Evolutionary conservation across 1,140 invertebrate species (phyloP), one percentile per base, ranked within the genome.

Genomic region (Hesperophylax magnus): DNA sequence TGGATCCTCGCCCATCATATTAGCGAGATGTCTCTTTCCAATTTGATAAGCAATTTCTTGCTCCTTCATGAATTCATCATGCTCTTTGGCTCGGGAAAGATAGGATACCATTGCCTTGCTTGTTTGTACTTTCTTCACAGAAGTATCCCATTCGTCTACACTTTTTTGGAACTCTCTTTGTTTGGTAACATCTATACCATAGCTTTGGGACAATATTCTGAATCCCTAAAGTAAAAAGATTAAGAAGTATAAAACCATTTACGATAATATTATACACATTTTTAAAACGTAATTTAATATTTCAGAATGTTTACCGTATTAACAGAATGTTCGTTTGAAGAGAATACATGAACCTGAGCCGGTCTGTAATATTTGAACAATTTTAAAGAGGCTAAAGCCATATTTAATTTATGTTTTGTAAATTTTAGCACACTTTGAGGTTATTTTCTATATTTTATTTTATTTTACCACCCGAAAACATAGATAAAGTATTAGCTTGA

Each of bases 1-100:
- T 1, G 94, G 93, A 91, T 99, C 94, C 88, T 94, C 93, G 3
- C 98, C 97, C 98, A 99, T 99, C 92, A 99, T 99, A 88, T 99
- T 99, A 6, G 98, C 98, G 75, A 99, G 92, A 91, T 99, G 97
- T 27, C 97, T 90, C 88, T 96, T 97, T 14, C 98, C 98, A 86
- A 98, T 94, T 86, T 97, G 93, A 89, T 94, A 99, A 85, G 98
- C 95, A 77, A 92, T 85, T 65, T 92, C 91, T 89, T 99, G 93
- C 82, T 93, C 92, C 85, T 94, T 93, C 91, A 99, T 96, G 86
- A 98, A 97, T 84, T 93, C 92, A 87, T 98, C 94, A 87, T 98
- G 93, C 85, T 94, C 92, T 87, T 91, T 91, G 24, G 96, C 94
- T 86, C 96, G 89, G 87, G 97, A 93, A 71, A 98, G 89, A 87